A percentile compares a stretch with the other conserved stretches of the same genome.
Conservation (phyloP, 2,888 invertebrate species). For the Temnothorax rugatulus region DNA sequence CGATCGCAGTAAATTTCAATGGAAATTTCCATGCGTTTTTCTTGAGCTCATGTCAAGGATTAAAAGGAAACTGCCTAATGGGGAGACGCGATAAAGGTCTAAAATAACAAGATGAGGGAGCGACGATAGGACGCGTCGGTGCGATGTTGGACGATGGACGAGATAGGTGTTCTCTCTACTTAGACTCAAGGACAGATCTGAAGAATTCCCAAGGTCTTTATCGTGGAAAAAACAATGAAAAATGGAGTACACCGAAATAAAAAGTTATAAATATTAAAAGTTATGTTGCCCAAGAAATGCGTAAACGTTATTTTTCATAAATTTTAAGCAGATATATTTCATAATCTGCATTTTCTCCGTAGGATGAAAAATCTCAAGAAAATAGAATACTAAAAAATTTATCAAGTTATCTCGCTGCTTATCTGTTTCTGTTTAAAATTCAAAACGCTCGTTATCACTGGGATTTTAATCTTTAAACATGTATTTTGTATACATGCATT, state of each 20-base stretch:
- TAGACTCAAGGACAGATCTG: constrained; percentile 47
- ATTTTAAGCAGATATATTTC: background rate
- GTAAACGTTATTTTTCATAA: background rate
- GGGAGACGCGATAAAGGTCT: constrained; percentile 41
- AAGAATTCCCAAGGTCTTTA: constrained; percentile 20
- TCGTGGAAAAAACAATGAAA: background rate
- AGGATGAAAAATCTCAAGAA: background rate
- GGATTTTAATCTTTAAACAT: background rate
- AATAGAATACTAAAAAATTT: background rate
- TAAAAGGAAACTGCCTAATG: constrained; percentile 27
- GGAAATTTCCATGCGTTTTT: constrained; percentile 10
- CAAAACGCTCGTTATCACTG: background rate
- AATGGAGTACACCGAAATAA: background rate
- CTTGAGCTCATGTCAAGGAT: constrained; percentile 14
- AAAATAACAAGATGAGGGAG: constrained; percentile 50
- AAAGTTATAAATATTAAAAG: background rate
- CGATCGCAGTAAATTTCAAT: background rate
- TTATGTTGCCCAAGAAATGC: background rate
- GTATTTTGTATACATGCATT: constrained; percentile 1
- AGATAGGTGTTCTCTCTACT: constrained; percentile 47
- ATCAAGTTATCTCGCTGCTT: background rate
- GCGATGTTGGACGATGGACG: constrained; percentile 27
- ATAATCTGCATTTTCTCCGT: background rate
- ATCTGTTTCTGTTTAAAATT: background rate
- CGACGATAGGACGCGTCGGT: constrained; percentile 13